phyloP scores from a whole-genome alignment of 2,797 vertebrate species.

The Karalla daura region DNA sequence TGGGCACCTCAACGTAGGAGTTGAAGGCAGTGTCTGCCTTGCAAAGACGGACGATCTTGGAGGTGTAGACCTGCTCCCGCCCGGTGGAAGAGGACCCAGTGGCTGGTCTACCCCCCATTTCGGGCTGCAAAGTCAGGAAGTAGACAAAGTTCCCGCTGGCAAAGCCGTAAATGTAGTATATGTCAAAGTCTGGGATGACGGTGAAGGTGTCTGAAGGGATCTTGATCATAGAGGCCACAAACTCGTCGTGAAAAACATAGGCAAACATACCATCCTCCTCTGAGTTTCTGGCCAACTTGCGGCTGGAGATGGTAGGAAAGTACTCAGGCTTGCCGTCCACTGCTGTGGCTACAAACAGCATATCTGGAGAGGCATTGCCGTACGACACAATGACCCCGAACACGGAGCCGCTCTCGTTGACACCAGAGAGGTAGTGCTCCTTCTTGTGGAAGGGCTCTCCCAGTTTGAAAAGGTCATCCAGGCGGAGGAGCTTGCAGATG shows the following conservation, averaged over 20 bases:
- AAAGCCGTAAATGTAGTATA: conserved; percentile 98
- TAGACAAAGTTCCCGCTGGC: conserved; percentile 98
- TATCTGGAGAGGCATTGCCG: conserved; percentile 90
- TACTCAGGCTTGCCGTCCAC: conserved; percentile 98
- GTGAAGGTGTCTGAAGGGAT: conserved; percentile 98
- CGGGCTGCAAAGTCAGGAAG: conserved; percentile 96
- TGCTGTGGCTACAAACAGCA: conserved; percentile 95
- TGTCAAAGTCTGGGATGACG: conserved; percentile 97
- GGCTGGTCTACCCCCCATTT: conserved; percentile 93
- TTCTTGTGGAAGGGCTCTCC: conserved; percentile 98
- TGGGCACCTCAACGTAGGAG: conserved; percentile 97
- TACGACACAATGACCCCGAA: conserved; percentile 98
- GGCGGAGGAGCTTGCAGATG: conserved; percentile 95
- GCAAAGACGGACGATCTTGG: conserved; percentile 96
- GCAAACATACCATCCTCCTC: conserved; percentile 99
- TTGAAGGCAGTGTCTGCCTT: conserved; percentile 98
- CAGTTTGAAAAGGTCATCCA: conserved; percentile 98
- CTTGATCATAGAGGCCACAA: conserved; percentile 99
- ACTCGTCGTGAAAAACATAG: conserved; percentile 97
- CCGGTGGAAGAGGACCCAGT: conserved; percentile 88
- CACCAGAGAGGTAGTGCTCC: conserved; percentile 98
- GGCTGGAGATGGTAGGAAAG: conserved; percentile 98
- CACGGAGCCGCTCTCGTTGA: conserved; percentile 96
- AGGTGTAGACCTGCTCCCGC: conserved; percentile 97
- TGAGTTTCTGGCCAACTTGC: conserved; percentile 95